A percentile compares a stretch with the other conserved stretches of the same genome.
phyloP scores from a whole-genome alignment of 2,113 vertebrate genomes.

The Pelecanoides urinatrix region DNA sequence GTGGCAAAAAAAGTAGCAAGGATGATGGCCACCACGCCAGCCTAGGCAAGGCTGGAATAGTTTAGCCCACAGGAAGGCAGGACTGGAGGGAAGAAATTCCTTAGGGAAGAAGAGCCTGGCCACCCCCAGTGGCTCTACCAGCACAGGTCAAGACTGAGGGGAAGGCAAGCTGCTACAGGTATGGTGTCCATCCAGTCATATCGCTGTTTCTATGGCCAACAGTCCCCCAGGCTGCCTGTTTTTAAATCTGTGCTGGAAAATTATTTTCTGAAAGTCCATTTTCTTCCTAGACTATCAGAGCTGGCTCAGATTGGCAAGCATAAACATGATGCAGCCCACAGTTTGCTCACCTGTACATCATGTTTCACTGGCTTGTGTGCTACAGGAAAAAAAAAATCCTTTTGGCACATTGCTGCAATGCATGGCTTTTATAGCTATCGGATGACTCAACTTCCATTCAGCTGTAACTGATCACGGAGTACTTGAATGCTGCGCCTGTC shows the following conservation, averaged over 20 bases:
- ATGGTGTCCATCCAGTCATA: fast-evolving
- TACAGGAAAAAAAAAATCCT: neutral
- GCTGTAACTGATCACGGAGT: neutral
- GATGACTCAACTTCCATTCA: neutral
- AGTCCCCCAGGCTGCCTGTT: neutral
- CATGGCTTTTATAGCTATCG: neutral
- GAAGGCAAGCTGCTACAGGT: neutral
- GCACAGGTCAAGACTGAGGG: neutral
- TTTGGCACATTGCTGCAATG: neutral
- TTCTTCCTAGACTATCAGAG: neutral
- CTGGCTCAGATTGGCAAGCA: neutral
- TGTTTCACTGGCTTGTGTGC: no score
- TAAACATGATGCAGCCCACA: neutral
- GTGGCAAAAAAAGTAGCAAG: neutral
- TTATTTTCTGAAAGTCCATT: neutral
- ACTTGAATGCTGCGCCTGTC: neutral
- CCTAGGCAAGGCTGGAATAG: neutral
- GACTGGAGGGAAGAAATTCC: neutral
- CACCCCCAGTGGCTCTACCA: neutral
- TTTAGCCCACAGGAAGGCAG: neutral
- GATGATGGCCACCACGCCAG: neutral
- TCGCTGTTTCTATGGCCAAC: neutral
- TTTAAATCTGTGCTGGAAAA: neutral
- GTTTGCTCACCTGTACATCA: neutral
- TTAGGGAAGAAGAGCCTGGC: neutral